Base-by-base conservation (phyloP, 2,113 vertebrate genomes). In the Eidolon helvum region DNA sequence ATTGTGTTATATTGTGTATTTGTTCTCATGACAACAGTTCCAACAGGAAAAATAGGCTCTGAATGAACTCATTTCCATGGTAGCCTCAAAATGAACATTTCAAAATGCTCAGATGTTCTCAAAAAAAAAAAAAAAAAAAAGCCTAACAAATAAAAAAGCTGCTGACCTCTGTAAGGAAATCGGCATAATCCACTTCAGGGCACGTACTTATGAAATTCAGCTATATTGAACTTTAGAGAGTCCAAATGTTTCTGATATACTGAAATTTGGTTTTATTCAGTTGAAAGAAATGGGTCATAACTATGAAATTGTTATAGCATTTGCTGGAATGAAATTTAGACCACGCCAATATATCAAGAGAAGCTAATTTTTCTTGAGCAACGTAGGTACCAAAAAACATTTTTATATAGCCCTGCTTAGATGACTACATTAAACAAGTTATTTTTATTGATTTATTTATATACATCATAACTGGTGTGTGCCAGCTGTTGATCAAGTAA, bases 371-470 rank as follows among this genome's bases (percentile, higher is more conserved):
- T 96, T 2, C 6, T 72, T 78, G 55, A 50, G 30, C 40, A 87
- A 65, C 93, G 30, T 84, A 89, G 30, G 11, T n/a, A 69, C 78
- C 77, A 14, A 28, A 45, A 71, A 83, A 43, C 40, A 80, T 19
- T 85, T 93, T 97, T 94, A 63, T 89, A n/a, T n/a, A 86, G 22
- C 43, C 90, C 55, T 94, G 9, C 40, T 89, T 86, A 43, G 59
- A 88, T 90, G 38, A 68, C 57, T 86, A 61, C 30, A 68, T 33
- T 92, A 82, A 80, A 69, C 7, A 87, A 45, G 21, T 78, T 94
- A 80, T 87, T 96, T 98, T 97, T 79, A 87, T 57, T 79, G 78
- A 82, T 83, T 97, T 91, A 85, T 59, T 86, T 96, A 75, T 84
- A 87, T 1, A 59, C 96, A 15, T 92, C 71, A 84, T 93, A 95